Conservation (phyloP, 2,888 invertebrate species). For the Chironomus tentans region DNA sequence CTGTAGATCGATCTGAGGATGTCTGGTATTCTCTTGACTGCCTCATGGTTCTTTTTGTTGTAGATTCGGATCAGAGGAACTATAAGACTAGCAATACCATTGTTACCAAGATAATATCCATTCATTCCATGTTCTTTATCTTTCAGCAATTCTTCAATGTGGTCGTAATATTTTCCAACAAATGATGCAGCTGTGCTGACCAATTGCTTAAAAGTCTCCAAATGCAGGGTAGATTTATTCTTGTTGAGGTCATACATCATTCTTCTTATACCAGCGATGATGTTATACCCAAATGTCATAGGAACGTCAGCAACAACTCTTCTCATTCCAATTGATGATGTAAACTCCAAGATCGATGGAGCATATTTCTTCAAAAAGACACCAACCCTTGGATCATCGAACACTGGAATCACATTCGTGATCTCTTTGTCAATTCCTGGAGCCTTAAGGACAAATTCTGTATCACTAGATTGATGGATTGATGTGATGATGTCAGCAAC, state of each 20-base stretch:
- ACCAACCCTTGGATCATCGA: neutral
- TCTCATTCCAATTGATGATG: conserved; percentile 1
- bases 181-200: neutral
- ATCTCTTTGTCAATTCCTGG: neutral
- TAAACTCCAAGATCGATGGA: neutral
- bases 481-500: neutral
- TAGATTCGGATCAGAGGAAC: neutral
- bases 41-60: neutral
- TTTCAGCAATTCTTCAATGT: neutral
- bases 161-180: neutral
- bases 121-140: neutral
- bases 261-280: neutral
- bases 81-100: neutral
- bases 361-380: neutral
- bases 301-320: neutral
- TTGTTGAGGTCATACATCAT: neutral
- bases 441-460: neutral
- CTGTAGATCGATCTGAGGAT: neutral
- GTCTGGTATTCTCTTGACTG: neutral
- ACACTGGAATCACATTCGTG: conserved; percentile 7
- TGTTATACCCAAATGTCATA: neutral
- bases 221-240: neutral
- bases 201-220: neutral
- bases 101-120: neutral
- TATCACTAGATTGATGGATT: neutral